Conservation (phyloP, 2,888 invertebrate genomes). For the Leptothorax acervorum region DNA sequence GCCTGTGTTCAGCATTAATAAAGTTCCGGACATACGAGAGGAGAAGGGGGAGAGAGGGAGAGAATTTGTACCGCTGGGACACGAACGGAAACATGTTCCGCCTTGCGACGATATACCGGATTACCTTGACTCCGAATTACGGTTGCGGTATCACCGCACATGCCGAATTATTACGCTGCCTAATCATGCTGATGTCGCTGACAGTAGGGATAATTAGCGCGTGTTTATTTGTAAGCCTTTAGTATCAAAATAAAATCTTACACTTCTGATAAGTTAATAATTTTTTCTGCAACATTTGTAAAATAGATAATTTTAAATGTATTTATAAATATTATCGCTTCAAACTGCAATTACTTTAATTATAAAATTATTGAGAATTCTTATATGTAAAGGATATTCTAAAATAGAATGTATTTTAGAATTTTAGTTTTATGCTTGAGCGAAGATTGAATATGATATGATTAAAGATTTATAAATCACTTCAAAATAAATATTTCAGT, state of each 20-base stretch:
- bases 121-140: slow-evolving; percentile 30
- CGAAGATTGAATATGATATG: too few relatives aligned
- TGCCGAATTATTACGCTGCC: slow-evolving; percentile 19
- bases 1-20: slow-evolving; percentile 19
- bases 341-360: not conserved
- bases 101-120: slow-evolving; percentile 30
- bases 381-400: not conserved
- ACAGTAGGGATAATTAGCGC: not conserved
- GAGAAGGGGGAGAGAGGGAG: not conserved
- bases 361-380: not conserved
- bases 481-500: not conserved
- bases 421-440: too few relatives aligned
- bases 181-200: not conserved
- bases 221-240: not conserved
- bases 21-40: slow-evolving; percentile 29
- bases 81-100: slow-evolving; percentile 29
- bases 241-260: not conserved
- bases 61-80: slow-evolving; percentile 35
- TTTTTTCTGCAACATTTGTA: not conserved
- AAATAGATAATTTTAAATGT: not conserved
- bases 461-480: not conserved
- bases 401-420: not conserved
- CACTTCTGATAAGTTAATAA: not conserved
- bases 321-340: not conserved
- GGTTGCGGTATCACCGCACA: not conserved